phyloP scores from a whole-genome alignment of 37 sponge, comb jelly and placozoan genomes.

The Agelas oroides region DNA sequence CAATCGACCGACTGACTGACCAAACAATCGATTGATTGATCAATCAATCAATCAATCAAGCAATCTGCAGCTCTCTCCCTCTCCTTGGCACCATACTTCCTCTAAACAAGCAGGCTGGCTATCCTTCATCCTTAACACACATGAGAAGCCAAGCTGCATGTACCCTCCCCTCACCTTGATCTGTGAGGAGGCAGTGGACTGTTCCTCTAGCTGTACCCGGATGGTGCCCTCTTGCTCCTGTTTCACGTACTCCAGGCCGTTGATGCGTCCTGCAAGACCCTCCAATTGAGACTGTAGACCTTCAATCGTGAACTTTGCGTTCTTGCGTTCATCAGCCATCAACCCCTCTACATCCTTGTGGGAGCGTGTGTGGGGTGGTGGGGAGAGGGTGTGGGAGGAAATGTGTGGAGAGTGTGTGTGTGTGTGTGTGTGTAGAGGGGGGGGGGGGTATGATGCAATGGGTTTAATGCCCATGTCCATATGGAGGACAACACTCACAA shows the following conservation, averaged over 20 bases:
- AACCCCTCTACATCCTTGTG: not conserved
- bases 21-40: no score
- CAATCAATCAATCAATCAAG: no score
- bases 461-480: no score
- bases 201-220: constrained; percentile 11
- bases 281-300: not conserved
- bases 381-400: no score
- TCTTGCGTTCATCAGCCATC: constrained; percentile 13
- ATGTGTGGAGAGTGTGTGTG: no score
- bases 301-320: not conserved
- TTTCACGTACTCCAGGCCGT: not conserved
- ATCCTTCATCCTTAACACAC: no score
- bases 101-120: not conserved
- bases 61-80: not conserved
- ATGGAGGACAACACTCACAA: no score
- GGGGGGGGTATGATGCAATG: no score
- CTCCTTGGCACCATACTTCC: not conserved
- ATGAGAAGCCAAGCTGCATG: no score
- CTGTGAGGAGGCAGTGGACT: constrained; percentile 1
- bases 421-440: no score
- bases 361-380: no score
- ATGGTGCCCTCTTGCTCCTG: constrained; percentile 27
- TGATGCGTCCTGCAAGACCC: not conserved
- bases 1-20: no score
- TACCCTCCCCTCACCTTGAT: constrained; percentile 22